These are phyloP conservation scores for Chiloscyllium punctatum DNA, from an alignment of 2,797 vertebrate genomes.

Conservation along the genomic window DNA sequence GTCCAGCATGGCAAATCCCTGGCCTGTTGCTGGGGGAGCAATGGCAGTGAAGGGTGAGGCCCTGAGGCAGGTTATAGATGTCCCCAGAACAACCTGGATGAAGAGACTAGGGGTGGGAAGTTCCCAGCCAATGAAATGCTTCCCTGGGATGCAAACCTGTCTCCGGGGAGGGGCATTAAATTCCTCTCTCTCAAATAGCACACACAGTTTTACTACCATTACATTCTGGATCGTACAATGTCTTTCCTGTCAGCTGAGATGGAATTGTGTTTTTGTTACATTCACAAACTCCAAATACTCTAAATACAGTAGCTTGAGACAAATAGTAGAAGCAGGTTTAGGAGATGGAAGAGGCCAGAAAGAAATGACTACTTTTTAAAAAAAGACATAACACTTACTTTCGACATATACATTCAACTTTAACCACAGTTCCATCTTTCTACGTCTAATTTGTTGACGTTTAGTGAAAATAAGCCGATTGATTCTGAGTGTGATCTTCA, in stretches of 20 bases:
- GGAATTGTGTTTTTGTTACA: not conserved
- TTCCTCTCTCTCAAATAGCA: no score
- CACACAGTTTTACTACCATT: no score
- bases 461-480: not conserved
- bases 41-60: no score
- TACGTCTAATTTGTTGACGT: not conserved
- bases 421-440: not conserved
- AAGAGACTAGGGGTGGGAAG: no score
- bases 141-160: no score
- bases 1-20: no score
- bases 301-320: not conserved
- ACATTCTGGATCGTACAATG: not conserved
- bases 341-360: not conserved
- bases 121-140: no score
- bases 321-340: not conserved
- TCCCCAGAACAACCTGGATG: no score
- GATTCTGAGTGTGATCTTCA: not conserved
- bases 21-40: no score
- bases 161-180: no score
- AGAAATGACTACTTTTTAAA: not conserved
- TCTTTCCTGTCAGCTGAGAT: not conserved
- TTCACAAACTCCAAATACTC: not conserved
- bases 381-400: no score
- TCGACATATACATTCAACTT: not conserved
- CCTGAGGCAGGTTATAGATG: no score